A percentile compares a stretch with the other conserved stretches of the same genome.
These are phyloP conservation scores for Sericinus montela DNA, from an alignment of 2,888 invertebrate species.

Conservation along the genomic window DNA sequence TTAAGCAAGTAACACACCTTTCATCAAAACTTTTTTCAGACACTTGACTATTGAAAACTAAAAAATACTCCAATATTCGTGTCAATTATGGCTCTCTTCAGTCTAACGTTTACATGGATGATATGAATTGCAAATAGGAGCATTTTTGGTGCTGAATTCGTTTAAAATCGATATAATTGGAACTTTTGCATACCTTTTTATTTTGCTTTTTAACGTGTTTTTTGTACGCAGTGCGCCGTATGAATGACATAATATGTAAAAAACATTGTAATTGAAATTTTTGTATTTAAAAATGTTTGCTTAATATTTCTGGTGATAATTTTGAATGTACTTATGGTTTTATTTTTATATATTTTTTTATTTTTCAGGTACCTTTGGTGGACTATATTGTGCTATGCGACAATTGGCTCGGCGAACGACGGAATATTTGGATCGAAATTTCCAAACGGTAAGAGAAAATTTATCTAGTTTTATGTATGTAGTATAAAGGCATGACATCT, in stretches of 20 bases:
- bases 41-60: slow-evolving; percentile 20
- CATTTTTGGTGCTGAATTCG: slow-evolving; percentile 37
- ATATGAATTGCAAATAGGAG: slow-evolving; percentile 63
- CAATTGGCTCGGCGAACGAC: slow-evolving; percentile 53
- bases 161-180: slow-evolving; percentile 52
- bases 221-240: too few species aligned
- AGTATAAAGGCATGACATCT: too few species aligned
- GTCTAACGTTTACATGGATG: slow-evolving; percentile 41
- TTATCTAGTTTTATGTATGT: too few species aligned
- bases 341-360: background rate
- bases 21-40: slow-evolving; percentile 20
- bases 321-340: too few species aligned
- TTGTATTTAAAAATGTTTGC: too few species aligned
- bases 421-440: slow-evolving; percentile 63
- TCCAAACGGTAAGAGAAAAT: slow-evolving; percentile 48
- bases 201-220: too few species aligned
- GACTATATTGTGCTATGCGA: slow-evolving; percentile 34
- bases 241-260: too few species aligned
- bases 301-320: too few species aligned
- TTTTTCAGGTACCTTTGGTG: slow-evolving; percentile 47
- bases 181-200: slow-evolving; percentile 35
- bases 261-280: too few species aligned
- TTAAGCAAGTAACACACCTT: slow-evolving; percentile 1
- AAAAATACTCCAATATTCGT: slow-evolving; percentile 41
- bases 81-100: slow-evolving; percentile 63